Conservation (phyloP, 2,888 invertebrate species). For the Habrosyne pyritoides region DNA sequence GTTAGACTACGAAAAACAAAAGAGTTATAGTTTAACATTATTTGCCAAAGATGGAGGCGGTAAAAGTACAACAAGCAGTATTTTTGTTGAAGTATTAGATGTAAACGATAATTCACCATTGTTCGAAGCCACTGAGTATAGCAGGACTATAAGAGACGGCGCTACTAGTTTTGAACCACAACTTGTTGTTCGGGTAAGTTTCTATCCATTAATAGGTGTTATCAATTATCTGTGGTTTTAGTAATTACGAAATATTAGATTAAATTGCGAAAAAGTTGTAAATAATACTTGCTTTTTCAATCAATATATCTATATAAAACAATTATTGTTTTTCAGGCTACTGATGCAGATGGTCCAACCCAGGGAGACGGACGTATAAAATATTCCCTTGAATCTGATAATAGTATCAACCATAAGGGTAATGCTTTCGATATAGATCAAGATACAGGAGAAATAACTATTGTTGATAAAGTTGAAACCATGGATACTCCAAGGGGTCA, state of each 20-base stretch:
- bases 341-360: constrained; percentile 88
- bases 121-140: constrained; percentile 88
- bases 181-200: constrained; percentile 86
- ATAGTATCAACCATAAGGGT: constrained; percentile 85
- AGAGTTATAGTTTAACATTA: constrained; percentile 90
- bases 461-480: constrained; percentile 86
- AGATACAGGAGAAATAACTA: constrained; percentile 87
- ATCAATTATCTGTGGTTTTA: no score
- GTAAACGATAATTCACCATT: constrained; percentile 90
- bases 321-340: constrained; percentile 78
- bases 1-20: constrained; percentile 91
- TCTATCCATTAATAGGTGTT: background rate
- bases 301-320: no score
- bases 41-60: constrained; percentile 93
- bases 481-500: constrained; percentile 90
- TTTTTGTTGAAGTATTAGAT: constrained; percentile 88
- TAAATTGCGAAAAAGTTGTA: no score
- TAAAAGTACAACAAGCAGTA: constrained; percentile 86
- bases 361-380: constrained; percentile 88
- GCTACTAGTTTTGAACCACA: constrained; percentile 91
- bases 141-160: constrained; percentile 90
- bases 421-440: constrained; percentile 86
- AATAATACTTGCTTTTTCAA: no score
- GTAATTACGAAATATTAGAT: no score
- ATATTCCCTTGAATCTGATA: constrained; percentile 87